These are phyloP conservation scores for Brachionus paranguensis DNA, from an alignment of 1,140 invertebrate species.

Conservation along the genomic window DNA sequence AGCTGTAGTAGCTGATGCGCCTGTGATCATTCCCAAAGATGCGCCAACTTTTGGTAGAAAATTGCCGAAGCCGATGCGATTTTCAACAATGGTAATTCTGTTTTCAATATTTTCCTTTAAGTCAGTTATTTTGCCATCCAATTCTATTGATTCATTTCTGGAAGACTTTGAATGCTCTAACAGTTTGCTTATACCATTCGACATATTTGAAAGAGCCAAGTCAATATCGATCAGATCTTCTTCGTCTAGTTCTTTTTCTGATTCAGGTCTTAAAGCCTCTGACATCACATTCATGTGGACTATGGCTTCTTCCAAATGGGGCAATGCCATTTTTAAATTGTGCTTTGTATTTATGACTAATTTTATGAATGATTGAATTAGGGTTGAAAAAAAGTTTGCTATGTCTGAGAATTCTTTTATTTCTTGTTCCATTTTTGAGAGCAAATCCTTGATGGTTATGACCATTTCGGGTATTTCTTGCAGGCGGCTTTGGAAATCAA, in stretches of 20 bases:
- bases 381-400: background rate
- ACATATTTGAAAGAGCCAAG: conserved; percentile 1
- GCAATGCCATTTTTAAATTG: conserved; percentile 24
- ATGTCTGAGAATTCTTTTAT: conserved; percentile 34
- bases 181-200: background rate
- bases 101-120: conserved; percentile 33
- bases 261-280: conserved; percentile 1
- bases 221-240: conserved; percentile 10
- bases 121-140: background rate
- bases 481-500: background rate
- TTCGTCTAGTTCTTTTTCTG: background rate
- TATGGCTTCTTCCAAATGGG: conserved; percentile 15
- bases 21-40: conserved; percentile 14
- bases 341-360: conserved; percentile 30
- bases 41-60: conserved; percentile 18
- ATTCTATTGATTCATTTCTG: background rate
- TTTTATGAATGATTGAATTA: conserved; percentile 34
- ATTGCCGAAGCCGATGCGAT: conserved; percentile 28
- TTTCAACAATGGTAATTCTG: background rate
- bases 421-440: conserved; percentile 21
- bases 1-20: background rate
- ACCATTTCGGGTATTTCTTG: conserved; percentile 9
- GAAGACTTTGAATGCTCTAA: conserved; percentile 17
- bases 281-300: conserved; percentile 12
- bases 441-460: background rate